A percentile compares a stretch with the other conserved stretches of the same genome.
phyloP scores from a whole-genome alignment of 2,113 vertebrate genomes.

The Camelus dromedarius region DNA sequence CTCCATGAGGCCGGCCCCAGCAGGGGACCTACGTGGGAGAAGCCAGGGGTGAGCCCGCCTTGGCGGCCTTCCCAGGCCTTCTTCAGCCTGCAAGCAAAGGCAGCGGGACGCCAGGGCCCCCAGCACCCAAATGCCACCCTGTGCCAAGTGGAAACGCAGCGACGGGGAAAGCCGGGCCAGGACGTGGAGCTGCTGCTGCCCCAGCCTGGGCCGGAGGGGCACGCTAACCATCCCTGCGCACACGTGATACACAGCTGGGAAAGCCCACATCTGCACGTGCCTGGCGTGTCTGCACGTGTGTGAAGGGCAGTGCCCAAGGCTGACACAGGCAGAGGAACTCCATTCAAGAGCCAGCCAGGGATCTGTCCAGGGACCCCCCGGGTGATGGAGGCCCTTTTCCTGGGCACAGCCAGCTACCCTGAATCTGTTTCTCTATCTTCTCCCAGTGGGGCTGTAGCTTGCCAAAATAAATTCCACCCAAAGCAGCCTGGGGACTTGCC shows the following conservation, averaged over 20 bases:
- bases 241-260: fast-evolving
- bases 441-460: background rate
- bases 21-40: conserved; percentile 88
- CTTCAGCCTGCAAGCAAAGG: fast-evolving
- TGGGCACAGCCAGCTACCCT: fast-evolving
- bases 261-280: too few species aligned
- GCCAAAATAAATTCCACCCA: conserved; percentile 61
- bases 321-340: background rate
- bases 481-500: conserved; percentile 54
- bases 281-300: background rate
- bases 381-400: background rate
- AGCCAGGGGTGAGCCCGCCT: background rate
- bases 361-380: fast-evolving
- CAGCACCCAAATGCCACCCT: fast-evolving
- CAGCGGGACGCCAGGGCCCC: fast-evolving
- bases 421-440: background rate
- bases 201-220: fast-evolving
- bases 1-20: conserved; percentile 92
- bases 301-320: background rate
- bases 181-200: fast-evolving
- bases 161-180: fast-evolving
- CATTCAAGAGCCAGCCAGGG: too few species aligned
- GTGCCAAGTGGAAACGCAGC: fast-evolving
- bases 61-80: fast-evolving
- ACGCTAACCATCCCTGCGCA: fast-evolving